Evolutionary conservation across 2,888 invertebrate genomes (phyloP), one percentile per base, ranked within the genome.

Genomic region (Xestia xanthographa): DNA sequence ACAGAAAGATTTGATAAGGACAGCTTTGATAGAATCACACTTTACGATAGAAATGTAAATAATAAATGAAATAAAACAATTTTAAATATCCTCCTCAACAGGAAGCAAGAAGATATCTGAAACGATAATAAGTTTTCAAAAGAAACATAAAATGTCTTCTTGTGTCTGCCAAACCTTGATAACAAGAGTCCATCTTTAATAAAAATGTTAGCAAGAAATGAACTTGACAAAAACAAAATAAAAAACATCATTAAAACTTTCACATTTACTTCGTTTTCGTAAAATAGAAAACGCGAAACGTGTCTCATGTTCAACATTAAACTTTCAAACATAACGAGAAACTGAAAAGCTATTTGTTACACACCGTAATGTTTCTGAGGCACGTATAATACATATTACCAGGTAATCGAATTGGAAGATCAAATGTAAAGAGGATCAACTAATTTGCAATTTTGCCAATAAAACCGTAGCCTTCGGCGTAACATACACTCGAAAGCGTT

Each of bases 391-490:
- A 89, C 90, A 91, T 90, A 92, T 92, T 92, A 91, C 90, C 92
- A 93, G 93, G 92, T 93, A 94, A 93, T 93, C 90, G 89, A 90
- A 91, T 89, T 71, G 85, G 83, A 86, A 91, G 90, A 93, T 92
- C 91, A 90, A 91, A 92, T 89, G 89, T 89, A 90, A 90, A 92
- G 82, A 91, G 91, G 91, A 93, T 92, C 90, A 91, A 92, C 92
- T 94, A 93, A 94, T 94, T 93, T 91, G 88, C 92, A 95, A 94
- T 95, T 95, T 94, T 88, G 90, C 93, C 92, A 93, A 95, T 95
- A 95, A 95, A 94, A 93, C 89, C 89, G 83, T 92, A 86, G 95
- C 96, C 94, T 88, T 83, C 83, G 94, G 95, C 95, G 87, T 86
- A 87, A 90, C 77, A 79, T 77, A 90, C 90, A 90, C 85, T 87